Conservation (phyloP, 2,888 invertebrate genomes). For the Osedax frankpressi region DNA sequence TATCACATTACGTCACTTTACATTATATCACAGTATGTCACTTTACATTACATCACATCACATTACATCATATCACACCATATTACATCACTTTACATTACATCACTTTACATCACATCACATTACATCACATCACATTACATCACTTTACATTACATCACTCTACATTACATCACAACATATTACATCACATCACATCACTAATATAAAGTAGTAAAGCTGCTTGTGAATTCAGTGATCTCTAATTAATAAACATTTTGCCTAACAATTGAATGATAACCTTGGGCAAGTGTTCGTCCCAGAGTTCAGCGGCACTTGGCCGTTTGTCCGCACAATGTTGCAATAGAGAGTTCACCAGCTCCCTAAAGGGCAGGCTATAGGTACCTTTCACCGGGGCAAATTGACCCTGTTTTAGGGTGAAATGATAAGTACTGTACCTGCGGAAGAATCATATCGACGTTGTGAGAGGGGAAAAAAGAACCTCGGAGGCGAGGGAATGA, state of each 20-base stretch:
- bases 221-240: too few relatives aligned
- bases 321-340: conserved; percentile 55
- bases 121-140: neutral
- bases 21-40: neutral
- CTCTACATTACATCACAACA: neutral
- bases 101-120: neutral
- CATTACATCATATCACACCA: neutral
- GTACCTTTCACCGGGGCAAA: conserved; percentile 57
- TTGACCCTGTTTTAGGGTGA: too few relatives aligned
- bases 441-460: too few relatives aligned
- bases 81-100: neutral
- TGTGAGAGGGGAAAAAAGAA: too few relatives aligned
- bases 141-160: neutral
- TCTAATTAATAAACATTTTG: too few relatives aligned
- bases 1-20: neutral
- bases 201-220: too few relatives aligned
- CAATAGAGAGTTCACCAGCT: conserved; percentile 55
- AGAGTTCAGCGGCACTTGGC: conserved; percentile 55
- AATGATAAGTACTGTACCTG: too few relatives aligned
- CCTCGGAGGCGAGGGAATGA: too few relatives aligned
- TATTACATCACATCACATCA: neutral
- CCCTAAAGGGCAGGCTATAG: conserved; percentile 56
- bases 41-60: neutral
- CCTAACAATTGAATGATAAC: too few relatives aligned
- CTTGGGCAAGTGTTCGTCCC: conserved; percentile 46